Percentiles rank a stretch among this genome's conserved stretches.
Conservation (phyloP, 2,113 vertebrate species). For the Stomatorhinus ivindoensis region DNA sequence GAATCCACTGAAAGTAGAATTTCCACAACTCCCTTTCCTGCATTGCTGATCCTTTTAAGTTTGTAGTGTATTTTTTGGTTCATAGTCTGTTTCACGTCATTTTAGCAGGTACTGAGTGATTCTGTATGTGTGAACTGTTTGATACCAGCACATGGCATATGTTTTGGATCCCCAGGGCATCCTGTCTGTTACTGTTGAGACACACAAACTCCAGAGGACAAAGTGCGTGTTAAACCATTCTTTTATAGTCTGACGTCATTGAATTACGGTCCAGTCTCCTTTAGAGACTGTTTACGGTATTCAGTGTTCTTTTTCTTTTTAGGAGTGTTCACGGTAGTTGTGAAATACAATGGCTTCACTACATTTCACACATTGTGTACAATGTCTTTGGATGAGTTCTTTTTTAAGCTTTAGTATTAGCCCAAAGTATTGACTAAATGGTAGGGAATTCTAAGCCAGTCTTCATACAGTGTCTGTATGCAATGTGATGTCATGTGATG, state of each 20-base stretch:
- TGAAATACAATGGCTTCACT: slow-evolving; percentile 76
- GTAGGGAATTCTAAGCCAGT: slow-evolving; percentile 66
- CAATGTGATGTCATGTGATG: slow-evolving; percentile 78
- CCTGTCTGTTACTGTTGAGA: slow-evolving; percentile 84
- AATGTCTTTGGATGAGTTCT: slow-evolving; percentile 79
- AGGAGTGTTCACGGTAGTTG: slow-evolving; percentile 68
- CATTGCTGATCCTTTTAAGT: slow-evolving; percentile 53
- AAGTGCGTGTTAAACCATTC: slow-evolving; percentile 62
- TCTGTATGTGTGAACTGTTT: slow-evolving; percentile 85
- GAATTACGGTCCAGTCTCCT: slow-evolving; percentile 63
- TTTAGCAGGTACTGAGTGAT: slow-evolving; percentile 99
- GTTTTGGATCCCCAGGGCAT: slow-evolving; percentile 70
- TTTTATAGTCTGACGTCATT: slow-evolving; percentile 53
- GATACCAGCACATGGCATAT: slow-evolving; percentile 89
- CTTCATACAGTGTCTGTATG: slow-evolving; percentile 75
- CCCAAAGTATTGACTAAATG: slow-evolving; percentile 71
- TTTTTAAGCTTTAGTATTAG: slow-evolving; percentile 76
- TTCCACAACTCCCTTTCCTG: slow-evolving; percentile 66
- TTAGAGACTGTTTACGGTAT: slow-evolving; percentile 37
- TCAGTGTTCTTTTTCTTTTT: slow-evolving; percentile 57
- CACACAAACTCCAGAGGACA: slow-evolving; percentile 77
- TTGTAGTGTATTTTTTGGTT: slow-evolving; percentile 45
- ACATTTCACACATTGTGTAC: slow-evolving; percentile 81
- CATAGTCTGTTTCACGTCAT: slow-evolving; percentile 82
- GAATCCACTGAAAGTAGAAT: slow-evolving; percentile 71